A percentile compares a stretch with the other conserved stretches of the same genome.
Conservation (phyloP, 2,888 invertebrate species). For the Agrochola circellaris region DNA sequence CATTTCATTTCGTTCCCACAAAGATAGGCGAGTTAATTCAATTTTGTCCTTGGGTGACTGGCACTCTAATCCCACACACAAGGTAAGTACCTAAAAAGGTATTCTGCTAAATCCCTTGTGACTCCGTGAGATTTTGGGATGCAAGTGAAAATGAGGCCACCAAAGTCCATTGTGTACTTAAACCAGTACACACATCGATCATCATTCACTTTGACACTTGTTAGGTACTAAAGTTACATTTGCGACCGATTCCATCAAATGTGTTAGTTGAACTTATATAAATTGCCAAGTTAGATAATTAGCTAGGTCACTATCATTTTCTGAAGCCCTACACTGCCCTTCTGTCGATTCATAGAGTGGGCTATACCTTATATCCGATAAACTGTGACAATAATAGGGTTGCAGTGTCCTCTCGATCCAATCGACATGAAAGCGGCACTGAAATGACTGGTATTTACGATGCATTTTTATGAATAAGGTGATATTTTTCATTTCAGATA, state of each 20-base stretch:
- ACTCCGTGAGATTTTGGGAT: background rate
- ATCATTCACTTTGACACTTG: slow-evolving; percentile 38
- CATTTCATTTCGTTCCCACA: too few relatives aligned
- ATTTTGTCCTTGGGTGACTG: too few relatives aligned
- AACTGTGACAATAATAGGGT: background rate
- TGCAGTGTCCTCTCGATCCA: background rate
- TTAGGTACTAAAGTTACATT: slow-evolving; percentile 33
- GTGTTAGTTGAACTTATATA: slow-evolving; percentile 29
- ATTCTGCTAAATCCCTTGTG: background rate
- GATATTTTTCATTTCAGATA: background rate
- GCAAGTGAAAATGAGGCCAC: background rate
- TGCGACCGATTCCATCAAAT: slow-evolving; percentile 25
- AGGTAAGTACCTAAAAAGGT: background rate
- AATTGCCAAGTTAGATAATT: background rate
- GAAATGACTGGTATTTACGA: background rate
- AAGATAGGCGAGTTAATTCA: too few relatives aligned
- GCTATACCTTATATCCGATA: background rate
- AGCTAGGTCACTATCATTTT: background rate
- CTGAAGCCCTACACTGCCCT: background rate
- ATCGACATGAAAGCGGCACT: background rate
- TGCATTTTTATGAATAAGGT: background rate
- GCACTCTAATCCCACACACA: too few relatives aligned
- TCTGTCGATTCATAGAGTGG: background rate
- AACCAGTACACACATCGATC: background rate
- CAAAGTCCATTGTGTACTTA: slow-evolving; percentile 25